These are phyloP conservation scores for Stegastes partitus DNA, from an alignment of 2,113 vertebrate species.

Conservation along the genomic window DNA sequence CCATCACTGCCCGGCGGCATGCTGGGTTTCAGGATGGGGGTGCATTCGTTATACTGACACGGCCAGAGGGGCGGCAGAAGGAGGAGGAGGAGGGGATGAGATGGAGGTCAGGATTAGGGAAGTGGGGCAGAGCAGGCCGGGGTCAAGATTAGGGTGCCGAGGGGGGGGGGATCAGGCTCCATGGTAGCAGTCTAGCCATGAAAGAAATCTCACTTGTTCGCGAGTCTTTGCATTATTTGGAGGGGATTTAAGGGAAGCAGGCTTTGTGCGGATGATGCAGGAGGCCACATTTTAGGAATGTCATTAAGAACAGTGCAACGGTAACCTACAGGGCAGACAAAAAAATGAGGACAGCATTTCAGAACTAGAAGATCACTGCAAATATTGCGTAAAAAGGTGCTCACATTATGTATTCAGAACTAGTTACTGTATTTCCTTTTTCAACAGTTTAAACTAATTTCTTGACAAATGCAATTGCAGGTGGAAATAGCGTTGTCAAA, in stretches of 20 bases:
- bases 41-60: constrained; percentile 76
- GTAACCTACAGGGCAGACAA: background rate
- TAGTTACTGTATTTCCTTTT: background rate
- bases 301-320: constrained; percentile 30
- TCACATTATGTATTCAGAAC: background rate
- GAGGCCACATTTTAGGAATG: constrained; percentile 45
- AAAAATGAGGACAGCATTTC: constrained; percentile 20
- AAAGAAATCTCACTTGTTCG: constrained; percentile 54
- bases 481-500: background rate
- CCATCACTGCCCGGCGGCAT: constrained; percentile 71
- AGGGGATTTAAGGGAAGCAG: constrained; percentile 38
- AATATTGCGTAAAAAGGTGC: background rate
- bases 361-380: background rate
- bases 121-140: constrained; percentile 41
- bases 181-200: constrained; percentile 50
- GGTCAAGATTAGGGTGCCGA: constrained; percentile 76
- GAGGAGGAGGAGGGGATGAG: background rate
- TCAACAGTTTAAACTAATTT: background rate
- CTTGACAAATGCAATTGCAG: background rate
- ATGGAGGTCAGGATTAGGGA: constrained; percentile 58
- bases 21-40: constrained; percentile 62
- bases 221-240: constrained; percentile 50
- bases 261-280: constrained; percentile 31
- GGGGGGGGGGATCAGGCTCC: constrained; percentile 44
- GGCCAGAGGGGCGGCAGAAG: background rate